A percentile compares a stretch with the other conserved stretches of the same genome.
These are phyloP conservation scores for Octodon degus DNA, from an alignment of 2,113 vertebrate species.

Conservation along the genomic window DNA sequence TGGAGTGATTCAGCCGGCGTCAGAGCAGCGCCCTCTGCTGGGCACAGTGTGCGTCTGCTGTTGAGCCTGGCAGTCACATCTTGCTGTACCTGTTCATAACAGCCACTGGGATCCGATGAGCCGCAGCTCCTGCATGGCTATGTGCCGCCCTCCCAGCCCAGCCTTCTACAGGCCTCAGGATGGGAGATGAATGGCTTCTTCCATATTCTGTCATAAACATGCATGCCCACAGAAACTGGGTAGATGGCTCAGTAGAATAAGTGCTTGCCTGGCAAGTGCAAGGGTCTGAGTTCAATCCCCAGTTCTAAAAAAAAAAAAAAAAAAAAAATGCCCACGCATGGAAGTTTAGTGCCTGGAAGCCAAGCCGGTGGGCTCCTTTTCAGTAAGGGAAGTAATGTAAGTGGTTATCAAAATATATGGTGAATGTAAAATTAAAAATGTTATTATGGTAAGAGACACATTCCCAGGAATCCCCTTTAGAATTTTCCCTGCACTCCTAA, in stretches of 20 bases:
- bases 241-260: no score
- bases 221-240: no score
- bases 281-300: no score
- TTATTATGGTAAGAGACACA: background rate
- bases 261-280: no score
- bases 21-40: no score
- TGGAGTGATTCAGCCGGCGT: background rate
- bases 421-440: background rate
- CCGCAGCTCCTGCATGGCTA: background rate
- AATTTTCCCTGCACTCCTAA: background rate
- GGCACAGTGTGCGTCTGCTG: rapidly evolving
- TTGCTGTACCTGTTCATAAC: background rate
- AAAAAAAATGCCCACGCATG: background rate
- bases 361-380: background rate
- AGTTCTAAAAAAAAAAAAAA: no score
- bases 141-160: background rate
- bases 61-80: background rate
- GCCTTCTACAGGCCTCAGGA: background rate
- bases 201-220: rapidly evolving
- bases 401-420: background rate
- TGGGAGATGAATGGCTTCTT: background rate
- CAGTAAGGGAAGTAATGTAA: background rate
- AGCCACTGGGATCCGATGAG: background rate
- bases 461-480: background rate
- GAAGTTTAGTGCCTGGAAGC: background rate